Evolutionary conservation across 2,797 vertebrate species (phyloP), one percentile per base, ranked within the genome.

Genomic region (Enteromius fasciolatus): DNA sequence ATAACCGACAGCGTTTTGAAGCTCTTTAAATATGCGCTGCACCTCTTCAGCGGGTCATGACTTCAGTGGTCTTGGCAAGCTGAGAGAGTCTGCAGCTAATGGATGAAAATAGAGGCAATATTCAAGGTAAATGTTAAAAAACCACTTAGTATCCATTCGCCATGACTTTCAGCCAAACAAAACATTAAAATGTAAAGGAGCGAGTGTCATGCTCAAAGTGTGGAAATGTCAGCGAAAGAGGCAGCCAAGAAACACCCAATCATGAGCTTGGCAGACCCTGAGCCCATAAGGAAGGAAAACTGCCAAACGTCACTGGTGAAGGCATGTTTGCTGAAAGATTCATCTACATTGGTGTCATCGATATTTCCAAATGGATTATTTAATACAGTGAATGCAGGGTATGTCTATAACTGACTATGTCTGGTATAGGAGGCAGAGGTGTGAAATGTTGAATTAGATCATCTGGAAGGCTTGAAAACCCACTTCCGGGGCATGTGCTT

Each of bases 121-220:
- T 48, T 86, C 80, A 80, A 85, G 78, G 78, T 84, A 86, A 88
- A 85, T 85, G 87, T 83, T 85, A 83, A 79, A 84, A 76, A 74
- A 48, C 8, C 48, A 68, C 54, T 85, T 61, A 41, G 36, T 61
- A 82, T 80, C 12, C 61, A 46, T 75, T 79, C 15, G 25, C 36
- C 67, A 36, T 46, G 68, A 44, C 72, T 48, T 31, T 57, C 4
- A 46, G 39, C 28, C 15, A 73, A 80, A 69, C 69, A 48, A 41
- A 59, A 31, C 83, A 59, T 82, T 41, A 33, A 80, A 77, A 87
- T 87, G 82, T 80, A 82, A 70, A 70, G 52, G 17, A 39, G 28
- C 57, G 68, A 85, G 85, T 78, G 79, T 82, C 84, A 84, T 78
- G 79, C 72, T 78, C 54, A 46, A 78, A 77, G 69, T 64, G 12